Base-by-base conservation (phyloP, 2,113 vertebrate species). In the Noturus placidus region DNA sequence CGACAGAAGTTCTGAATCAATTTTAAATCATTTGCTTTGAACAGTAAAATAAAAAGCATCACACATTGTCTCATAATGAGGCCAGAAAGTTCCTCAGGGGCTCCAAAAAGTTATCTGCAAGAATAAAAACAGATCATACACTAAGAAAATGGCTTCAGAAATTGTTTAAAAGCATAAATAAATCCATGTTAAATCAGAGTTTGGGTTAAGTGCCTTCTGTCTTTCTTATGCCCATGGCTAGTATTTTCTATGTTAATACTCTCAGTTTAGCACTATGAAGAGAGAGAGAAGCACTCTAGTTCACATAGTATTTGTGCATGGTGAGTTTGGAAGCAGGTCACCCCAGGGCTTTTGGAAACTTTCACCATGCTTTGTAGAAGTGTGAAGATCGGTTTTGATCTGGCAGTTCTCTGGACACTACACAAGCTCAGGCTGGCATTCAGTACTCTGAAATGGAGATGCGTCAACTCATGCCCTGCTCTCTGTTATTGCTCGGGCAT, bases 311-410 rank as follows among this genome's bases (percentile, higher is more conserved):
- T 6, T 63, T 77, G 67, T 69, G 74, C 61, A 54, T 22, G 6
- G 69, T 19, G 30, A 61, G 52, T 69, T 33, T 83, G 86, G 38
- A 72, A n/a, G 86, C 27, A 35, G 74, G 61, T 17, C 33, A 56
- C 85, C 74, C 59, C 77, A 52, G 89, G 86, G 88, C 35, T 83
- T 63, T 70, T 22, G 52, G 79, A 84, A 89, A 84, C 76, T 82
- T 83, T 87, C 57, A 54, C 56, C 65, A 15, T 9, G 50, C 70
- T 72, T 84, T 82, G 56, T 86, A 83, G 85, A 87, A 89, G 86
- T 83, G 25, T 5, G 42, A 30, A 72, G 77, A 87, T 63, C 78
- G 25, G 33, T 84, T 91, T 90, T 89, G 90, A 92, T 90, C 89
- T 87, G 82, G 35, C 74, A 87, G 82, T 22, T 89, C 87, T 89